Conservation (phyloP, 2,888 invertebrate species). For the Teleogryllus oceanicus region DNA sequence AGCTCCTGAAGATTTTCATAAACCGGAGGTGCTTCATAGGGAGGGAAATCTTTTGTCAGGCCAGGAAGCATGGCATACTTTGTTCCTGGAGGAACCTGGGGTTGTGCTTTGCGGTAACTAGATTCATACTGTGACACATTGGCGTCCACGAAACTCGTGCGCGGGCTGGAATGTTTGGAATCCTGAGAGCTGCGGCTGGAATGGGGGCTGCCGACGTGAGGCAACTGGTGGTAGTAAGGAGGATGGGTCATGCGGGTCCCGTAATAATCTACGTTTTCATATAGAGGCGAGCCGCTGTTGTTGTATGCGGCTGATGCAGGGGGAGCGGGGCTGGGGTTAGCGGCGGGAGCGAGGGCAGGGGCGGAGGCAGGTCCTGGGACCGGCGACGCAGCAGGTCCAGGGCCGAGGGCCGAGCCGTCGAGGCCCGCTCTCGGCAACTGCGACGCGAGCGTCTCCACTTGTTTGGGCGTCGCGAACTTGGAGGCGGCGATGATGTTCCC, state of each 20-base stretch:
- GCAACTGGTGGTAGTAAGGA: slow-evolving; percentile 61
- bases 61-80: slow-evolving; percentile 35
- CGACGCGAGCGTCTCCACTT: slow-evolving; percentile 61
- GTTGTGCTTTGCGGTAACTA: slow-evolving; percentile 72
- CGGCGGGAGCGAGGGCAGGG: slow-evolving; percentile 49
- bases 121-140: slow-evolving; percentile 53
- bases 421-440: slow-evolving; percentile 26
- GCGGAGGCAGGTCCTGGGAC: slow-evolving; percentile 57
- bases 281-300: slow-evolving; percentile 56
- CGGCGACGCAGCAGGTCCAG: slow-evolving; percentile 50
- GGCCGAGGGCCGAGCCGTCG: slow-evolving; percentile 39
- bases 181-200: slow-evolving; percentile 50
- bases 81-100: slow-evolving; percentile 68
- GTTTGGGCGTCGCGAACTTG: slow-evolving; percentile 73
- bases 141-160: slow-evolving; percentile 47
- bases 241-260: slow-evolving; percentile 55
- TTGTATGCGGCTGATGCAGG: slow-evolving; percentile 38
- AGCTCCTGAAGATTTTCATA: slow-evolving; percentile 63
- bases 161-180: slow-evolving; percentile 51
- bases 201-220: slow-evolving; percentile 44
- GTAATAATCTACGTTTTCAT: slow-evolving; percentile 82
- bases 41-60: slow-evolving; percentile 44
- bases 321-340: slow-evolving; percentile 45
- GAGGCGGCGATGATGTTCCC: slow-evolving; percentile 73
- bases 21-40: slow-evolving; percentile 56